phyloP scores from a whole-genome alignment of 2,113 vertebrate genomes.

The Notothenia rossii region DNA sequence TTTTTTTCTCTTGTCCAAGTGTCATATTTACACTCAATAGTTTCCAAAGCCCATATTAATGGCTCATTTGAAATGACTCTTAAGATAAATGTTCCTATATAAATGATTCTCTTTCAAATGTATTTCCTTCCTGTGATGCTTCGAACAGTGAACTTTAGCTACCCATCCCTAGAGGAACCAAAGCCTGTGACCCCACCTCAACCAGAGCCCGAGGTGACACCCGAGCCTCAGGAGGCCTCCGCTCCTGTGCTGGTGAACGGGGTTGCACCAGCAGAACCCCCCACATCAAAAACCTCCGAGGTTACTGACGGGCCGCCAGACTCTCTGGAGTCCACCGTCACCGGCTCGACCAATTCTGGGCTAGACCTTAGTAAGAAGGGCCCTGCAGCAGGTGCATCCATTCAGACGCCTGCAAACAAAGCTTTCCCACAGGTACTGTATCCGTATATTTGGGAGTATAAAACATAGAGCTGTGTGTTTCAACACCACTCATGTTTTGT shows the following conservation, averaged over 20 bases:
- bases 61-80: no score
- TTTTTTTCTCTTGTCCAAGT: no score
- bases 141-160: conserved; percentile 93
- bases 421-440: conserved; percentile 89
- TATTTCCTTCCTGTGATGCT: conserved; percentile 16
- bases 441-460: not conserved
- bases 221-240: conserved; percentile 72
- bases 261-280: conserved; percentile 37
- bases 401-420: conserved; percentile 81
- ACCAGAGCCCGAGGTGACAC: conserved; percentile 51
- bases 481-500: conserved; percentile 1
- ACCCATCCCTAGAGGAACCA: conserved; percentile 94
- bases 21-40: no score
- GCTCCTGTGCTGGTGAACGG: conserved; percentile 76
- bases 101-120: not conserved
- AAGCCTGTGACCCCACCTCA: conserved; percentile 80
- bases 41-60: no score
- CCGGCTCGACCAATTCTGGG: conserved; percentile 54
- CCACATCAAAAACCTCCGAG: conserved; percentile 72
- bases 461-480: not conserved
- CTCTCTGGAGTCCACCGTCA: conserved; percentile 51
- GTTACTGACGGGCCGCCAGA: conserved; percentile 62
- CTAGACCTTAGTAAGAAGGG: conserved; percentile 62
- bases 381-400: conserved; percentile 5
- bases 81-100: no score